A percentile compares a stretch with the other conserved stretches of the same genome.
phyloP scores from a whole-genome alignment of 2,797 vertebrate species.

The Pseudomugil tenellus region DNA sequence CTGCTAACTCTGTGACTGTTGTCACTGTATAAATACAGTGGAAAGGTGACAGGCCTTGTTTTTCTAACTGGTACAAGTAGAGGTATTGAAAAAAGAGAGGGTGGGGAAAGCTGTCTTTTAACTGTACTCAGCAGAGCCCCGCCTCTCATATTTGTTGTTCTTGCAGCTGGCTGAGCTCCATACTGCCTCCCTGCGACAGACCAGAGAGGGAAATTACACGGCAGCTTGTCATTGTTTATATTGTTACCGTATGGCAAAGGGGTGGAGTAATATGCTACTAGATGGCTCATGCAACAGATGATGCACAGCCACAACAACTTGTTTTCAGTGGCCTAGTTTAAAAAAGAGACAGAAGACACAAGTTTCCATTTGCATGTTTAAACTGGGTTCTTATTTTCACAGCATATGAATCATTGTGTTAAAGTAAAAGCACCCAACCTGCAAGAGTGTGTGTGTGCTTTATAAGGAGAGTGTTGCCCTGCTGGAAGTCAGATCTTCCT shows the following conservation, averaged over 20 bases:
- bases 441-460: background rate
- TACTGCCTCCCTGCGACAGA: constrained; percentile 72
- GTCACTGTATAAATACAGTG: constrained; percentile 26
- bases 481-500: constrained; percentile 42
- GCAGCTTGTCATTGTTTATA: constrained; percentile 55
- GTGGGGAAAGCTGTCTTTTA: constrained; percentile 70
- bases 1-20: constrained; percentile 24
- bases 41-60: constrained; percentile 57
- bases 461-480: constrained; percentile 15
- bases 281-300: constrained; percentile 48
- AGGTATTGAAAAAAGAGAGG: constrained; percentile 48
- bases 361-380: background rate
- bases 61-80: constrained; percentile 63
- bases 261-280: constrained; percentile 43
- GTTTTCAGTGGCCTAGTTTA: constrained; percentile 2
- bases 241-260: constrained; percentile 35
- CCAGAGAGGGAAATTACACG: constrained; percentile 36
- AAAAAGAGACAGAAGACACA: constrained; percentile 7
- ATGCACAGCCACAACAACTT: constrained; percentile 2
- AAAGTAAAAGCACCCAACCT: constrained; percentile 36
- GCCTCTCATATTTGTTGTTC: constrained; percentile 76
- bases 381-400: constrained; percentile 6
- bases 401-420: constrained; percentile 23
- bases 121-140: constrained; percentile 68
- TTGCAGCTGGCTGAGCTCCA: constrained; percentile 51